Conservation (phyloP, 2,888 invertebrate genomes). For the Tenthredo amoena region DNA sequence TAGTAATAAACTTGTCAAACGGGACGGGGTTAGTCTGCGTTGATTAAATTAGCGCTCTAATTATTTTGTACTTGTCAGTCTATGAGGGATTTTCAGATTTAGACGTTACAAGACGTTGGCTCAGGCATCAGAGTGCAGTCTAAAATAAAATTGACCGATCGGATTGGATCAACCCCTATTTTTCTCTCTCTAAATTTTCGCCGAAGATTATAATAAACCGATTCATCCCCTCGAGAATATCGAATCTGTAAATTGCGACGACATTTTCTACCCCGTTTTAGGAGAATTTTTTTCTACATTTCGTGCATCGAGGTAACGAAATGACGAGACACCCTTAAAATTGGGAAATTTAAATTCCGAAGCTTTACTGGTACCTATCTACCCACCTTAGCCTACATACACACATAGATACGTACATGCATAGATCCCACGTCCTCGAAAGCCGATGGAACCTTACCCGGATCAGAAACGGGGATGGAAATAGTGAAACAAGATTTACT, state of each 20-base stretch:
- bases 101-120: neutral
- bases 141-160: neutral
- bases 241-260: neutral
- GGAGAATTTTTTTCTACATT: neutral
- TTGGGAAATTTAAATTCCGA: conserved; percentile 39
- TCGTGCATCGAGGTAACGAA: conserved; percentile 5
- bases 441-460: conserved; percentile 21
- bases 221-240: neutral
- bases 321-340: conserved; percentile 8
- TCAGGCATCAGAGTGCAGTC: neutral
- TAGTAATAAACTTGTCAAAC: conserved; percentile 28
- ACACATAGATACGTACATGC: neutral
- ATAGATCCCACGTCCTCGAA: neutral
- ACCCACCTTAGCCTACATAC: neutral
- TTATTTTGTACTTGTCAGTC: conserved; percentile 5
- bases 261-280: neutral
- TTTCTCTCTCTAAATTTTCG: neutral
- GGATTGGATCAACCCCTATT: neutral
- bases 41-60: conserved; percentile 24
- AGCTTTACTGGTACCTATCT: conserved; percentile 7
- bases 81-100: conserved; percentile 15
- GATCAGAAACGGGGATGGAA: conserved; percentile 19
- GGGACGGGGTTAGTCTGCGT: neutral
- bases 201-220: neutral
- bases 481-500: conserved; percentile 49